phyloP scores from a whole-genome alignment of 2,888 invertebrate genomes.

The Drosophila kanekoi region DNA sequence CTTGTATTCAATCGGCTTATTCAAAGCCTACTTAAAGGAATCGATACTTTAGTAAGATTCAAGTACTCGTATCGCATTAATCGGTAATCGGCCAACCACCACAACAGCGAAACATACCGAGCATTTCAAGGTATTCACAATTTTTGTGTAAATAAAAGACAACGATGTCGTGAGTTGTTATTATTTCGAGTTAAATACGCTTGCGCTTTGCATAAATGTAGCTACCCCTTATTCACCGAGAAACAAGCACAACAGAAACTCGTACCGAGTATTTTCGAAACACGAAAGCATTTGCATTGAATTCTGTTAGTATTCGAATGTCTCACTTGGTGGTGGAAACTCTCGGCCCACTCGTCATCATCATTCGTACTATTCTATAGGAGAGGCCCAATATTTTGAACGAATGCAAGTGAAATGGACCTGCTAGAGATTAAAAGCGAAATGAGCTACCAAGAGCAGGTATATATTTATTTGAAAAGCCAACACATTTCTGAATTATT shows the following conservation, averaged over 20 bases:
- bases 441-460: background rate
- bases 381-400: background rate
- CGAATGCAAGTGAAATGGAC: background rate
- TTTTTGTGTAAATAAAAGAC: no score
- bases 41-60: conserved; percentile 1
- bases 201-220: no score
- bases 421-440: background rate
- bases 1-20: background rate
- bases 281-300: background rate
- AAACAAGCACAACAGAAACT: no score
- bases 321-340: background rate
- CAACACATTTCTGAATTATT: background rate
- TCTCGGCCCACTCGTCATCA: background rate
- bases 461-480: background rate
- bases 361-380: background rate
- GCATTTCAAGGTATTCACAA: no score
- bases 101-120: no score
- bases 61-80: conserved; percentile 6
- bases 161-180: no score
- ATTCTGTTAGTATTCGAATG: background rate
- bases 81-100: no score
- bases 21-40: conserved; percentile 20
- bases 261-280: background rate
- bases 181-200: no score
- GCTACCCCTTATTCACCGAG: no score